Conservation (phyloP, 37 sponge, comb jelly and placozoan genomes). For the Halisarca cf. caerulea region DNA sequence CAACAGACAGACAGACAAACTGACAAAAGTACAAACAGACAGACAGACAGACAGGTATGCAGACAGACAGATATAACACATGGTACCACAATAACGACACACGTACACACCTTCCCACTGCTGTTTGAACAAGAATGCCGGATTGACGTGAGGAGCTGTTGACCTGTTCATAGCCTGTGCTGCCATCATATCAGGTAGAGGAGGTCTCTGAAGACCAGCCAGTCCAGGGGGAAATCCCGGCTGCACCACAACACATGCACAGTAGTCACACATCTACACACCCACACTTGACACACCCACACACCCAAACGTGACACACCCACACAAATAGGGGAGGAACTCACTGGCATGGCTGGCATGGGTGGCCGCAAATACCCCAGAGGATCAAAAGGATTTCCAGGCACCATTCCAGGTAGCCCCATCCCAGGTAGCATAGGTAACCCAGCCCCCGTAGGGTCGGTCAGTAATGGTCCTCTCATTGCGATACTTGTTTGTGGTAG, state of each 20-base stretch:
- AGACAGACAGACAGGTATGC: background rate
- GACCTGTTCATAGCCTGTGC: background rate
- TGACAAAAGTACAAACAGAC: background rate
- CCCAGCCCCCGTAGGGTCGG: background rate
- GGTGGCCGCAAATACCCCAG: constrained; percentile 2
- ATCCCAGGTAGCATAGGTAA: background rate
- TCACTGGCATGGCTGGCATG: constrained; percentile 5
- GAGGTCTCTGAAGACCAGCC: constrained; percentile 13
- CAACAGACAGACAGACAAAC: no score
- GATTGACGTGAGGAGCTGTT: constrained; percentile 87
- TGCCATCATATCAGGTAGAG: constrained; percentile 23
- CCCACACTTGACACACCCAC: background rate
- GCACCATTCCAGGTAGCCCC: background rate
- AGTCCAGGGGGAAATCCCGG: constrained; percentile 52
- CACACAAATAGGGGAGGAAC: background rate
- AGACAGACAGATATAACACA: background rate
- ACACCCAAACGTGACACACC: background rate
- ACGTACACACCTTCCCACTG: constrained; percentile 35
- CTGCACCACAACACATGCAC: background rate
- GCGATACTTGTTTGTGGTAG: background rate
- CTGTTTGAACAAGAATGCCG: constrained; percentile 82
- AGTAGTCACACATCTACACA: background rate
- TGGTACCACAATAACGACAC: background rate
- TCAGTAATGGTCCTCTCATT: constrained; percentile 3
- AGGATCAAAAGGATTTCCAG: constrained; percentile 1